phyloP scores from a whole-genome alignment of 64 coral and sea anemone genomes.

The Stichodactyla mertensii region DNA sequence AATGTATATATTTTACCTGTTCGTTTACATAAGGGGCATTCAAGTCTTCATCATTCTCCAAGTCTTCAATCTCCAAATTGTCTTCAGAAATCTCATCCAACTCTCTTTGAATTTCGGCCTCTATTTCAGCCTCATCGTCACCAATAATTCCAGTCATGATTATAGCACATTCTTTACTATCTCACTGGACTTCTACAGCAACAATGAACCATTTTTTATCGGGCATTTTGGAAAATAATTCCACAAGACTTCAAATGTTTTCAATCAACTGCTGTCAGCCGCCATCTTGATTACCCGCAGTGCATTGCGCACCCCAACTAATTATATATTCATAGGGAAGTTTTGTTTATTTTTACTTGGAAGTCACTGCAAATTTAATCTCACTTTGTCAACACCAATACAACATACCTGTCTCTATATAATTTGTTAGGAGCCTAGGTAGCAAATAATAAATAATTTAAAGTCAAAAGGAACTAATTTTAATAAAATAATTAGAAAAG shows the following conservation, averaged over 20 bases:
- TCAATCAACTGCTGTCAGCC: not conserved
- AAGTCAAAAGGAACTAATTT: not conserved
- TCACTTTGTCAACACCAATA: constrained; percentile 12
- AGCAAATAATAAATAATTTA: not conserved
- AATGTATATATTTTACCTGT: constrained; percentile 3
- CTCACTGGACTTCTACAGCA: not conserved
- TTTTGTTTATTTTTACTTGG: not conserved
- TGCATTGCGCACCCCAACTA: not conserved
- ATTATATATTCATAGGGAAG: not conserved
- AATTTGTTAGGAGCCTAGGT: not conserved
- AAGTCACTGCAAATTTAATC: not conserved
- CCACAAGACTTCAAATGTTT: not conserved
- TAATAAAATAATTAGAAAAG: not conserved
- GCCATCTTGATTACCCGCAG: constrained; percentile 12
- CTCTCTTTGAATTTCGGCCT: constrained; percentile 64
- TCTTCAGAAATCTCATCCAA: constrained; percentile 44
- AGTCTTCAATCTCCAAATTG: constrained; percentile 40
- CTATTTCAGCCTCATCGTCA: constrained; percentile 53
- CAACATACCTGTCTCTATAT: not conserved
- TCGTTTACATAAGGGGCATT: not conserved
- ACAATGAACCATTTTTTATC: not conserved
- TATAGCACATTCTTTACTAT: constrained; percentile 19
- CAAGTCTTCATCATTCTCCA: constrained; percentile 13
- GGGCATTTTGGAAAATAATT: not conserved
- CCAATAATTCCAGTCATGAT: constrained; percentile 48